Evolutionary conservation across 2,797 vertebrate species (phyloP).

Genomic region (Pangasius macronema): DNA sequence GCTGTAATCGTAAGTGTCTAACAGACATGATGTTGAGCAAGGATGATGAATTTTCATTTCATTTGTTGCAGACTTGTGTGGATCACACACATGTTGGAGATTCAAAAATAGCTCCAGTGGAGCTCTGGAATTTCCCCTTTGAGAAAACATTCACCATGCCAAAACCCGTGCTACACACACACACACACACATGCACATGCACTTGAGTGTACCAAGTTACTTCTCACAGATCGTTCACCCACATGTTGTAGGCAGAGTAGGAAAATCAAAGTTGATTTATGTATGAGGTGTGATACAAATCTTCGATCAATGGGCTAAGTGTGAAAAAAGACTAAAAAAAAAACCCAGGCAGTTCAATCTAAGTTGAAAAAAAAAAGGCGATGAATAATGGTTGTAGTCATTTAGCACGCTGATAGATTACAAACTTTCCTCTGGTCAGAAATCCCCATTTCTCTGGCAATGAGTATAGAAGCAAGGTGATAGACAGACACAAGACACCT

Average conservation of each 20-base stretch:
- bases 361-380: neutral
- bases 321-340: neutral
- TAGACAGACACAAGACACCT: neutral
- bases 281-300: neutral
- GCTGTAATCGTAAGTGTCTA: neutral
- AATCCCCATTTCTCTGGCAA: constrained; percentile 39
- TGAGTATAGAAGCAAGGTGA: constrained; percentile 29
- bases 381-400: constrained; percentile 18
- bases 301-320: neutral
- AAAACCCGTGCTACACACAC: constrained; percentile 36
- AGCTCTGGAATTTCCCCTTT: constrained; percentile 48
- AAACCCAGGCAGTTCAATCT: neutral
- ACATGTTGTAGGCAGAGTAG: neutral
- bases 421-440: constrained; percentile 26
- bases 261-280: neutral
- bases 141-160: constrained; percentile 31
- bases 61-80: constrained; percentile 28
- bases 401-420: constrained; percentile 15
- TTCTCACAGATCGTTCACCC: constrained; percentile 36
- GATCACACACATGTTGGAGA: constrained; percentile 43
- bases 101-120: constrained; percentile 41
- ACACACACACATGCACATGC: constrained; percentile 17
- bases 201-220: constrained; percentile 7
- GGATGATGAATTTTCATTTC: constrained; percentile 12
- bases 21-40: neutral